These are phyloP conservation scores for Stenodema calcarata DNA, from an alignment of 2,888 invertebrate genomes.

Conservation along the genomic window DNA sequence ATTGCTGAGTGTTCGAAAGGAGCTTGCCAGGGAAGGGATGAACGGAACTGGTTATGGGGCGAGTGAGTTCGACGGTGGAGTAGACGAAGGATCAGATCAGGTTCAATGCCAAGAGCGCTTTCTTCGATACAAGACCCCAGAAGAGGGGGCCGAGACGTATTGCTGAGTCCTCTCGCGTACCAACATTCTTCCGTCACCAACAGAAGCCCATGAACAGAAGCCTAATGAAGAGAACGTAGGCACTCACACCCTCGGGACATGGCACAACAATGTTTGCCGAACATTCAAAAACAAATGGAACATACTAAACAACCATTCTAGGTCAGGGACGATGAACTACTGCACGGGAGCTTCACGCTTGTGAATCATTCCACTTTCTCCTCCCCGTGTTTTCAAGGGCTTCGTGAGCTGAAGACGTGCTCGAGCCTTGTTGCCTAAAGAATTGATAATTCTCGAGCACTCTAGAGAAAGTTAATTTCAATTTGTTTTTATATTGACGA, in stretches of 20 bases:
- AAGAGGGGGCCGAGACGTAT: not conserved
- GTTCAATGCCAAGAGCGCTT: conserved; percentile 29
- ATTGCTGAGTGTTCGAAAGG: not conserved
- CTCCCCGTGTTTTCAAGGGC: not conserved
- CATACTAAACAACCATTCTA: not conserved
- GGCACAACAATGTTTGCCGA: not conserved
- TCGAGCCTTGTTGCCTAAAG: not conserved
- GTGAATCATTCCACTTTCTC: not conserved
- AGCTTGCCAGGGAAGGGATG: not conserved
- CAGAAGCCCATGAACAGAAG: not conserved
- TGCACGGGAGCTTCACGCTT: conserved; percentile 12
- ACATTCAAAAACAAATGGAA: not conserved
- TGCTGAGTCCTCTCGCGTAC: not conserved
- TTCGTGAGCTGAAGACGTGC: not conserved
- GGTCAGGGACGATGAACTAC: conserved; percentile 1
- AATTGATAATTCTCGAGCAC: not conserved
- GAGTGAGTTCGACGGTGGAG: not conserved
- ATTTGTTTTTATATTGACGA: not conserved
- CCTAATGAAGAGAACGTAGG: not conserved
- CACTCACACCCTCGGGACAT: not conserved
- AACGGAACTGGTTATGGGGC: conserved; percentile 14
- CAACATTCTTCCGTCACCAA: not conserved
- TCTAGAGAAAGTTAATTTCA: not conserved
- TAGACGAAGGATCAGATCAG: not conserved
- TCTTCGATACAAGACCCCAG: not conserved